Percentiles rank a stretch among this genome's conserved stretches.
These are phyloP conservation scores for Drosophila sp. DNA, from an alignment of 1,140 invertebrate species.

Conservation along the genomic window DNA sequence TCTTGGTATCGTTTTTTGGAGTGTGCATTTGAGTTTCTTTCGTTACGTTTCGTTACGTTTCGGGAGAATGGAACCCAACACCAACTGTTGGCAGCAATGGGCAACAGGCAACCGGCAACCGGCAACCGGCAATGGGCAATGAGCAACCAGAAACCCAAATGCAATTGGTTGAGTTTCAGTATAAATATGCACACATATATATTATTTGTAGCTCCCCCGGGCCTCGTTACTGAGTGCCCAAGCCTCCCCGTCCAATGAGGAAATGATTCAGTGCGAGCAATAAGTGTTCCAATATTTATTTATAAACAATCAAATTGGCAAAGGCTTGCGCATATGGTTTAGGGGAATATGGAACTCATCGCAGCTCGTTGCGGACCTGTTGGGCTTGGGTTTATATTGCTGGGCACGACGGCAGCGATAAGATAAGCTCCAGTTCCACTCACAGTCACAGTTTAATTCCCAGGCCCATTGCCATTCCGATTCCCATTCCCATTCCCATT, in stretches of 20 bases:
- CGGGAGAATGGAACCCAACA: slow-evolving; percentile 25
- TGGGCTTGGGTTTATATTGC: slow-evolving; percentile 1
- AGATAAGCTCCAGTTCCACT: slow-evolving; percentile 17
- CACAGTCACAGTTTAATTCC: neutral
- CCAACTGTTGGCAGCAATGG: neutral
- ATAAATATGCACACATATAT: neutral
- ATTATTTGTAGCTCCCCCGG: neutral
- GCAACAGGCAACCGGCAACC: neutral
- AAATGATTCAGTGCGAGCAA: slow-evolving; percentile 14
- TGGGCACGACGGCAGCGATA: slow-evolving; percentile 20
- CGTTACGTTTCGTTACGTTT: too few relatives aligned
- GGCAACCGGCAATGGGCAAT: neutral
- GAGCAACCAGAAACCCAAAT: slow-evolving; percentile 6
- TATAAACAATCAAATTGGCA: slow-evolving; percentile 60
- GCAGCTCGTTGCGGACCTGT: slow-evolving; percentile 7
- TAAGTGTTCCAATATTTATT: slow-evolving; percentile 41
- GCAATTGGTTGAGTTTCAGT: neutral
- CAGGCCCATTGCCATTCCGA: slow-evolving; percentile 1
- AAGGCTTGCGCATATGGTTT: slow-evolving; percentile 12
- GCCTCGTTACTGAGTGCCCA: neutral
- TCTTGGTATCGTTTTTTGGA: slow-evolving; percentile 18
- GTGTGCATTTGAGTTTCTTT: slow-evolving; percentile 21
- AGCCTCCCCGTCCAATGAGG: neutral
- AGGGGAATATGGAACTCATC: slow-evolving; percentile 1
- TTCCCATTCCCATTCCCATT: neutral